Conservation (phyloP, 2,797 vertebrate genomes). For the Podarcis siculus region DNA sequence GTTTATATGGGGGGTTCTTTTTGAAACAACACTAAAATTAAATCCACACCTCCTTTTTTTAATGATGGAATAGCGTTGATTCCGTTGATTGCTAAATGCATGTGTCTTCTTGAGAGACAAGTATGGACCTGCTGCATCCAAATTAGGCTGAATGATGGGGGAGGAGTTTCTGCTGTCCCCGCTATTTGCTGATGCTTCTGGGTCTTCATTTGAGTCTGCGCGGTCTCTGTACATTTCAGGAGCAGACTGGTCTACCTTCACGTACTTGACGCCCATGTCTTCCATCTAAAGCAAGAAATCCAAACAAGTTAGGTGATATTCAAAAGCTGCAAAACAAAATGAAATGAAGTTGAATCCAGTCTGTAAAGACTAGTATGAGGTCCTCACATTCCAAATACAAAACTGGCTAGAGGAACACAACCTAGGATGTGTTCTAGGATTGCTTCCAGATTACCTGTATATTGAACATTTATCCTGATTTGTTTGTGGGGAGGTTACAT, state of each 20-base stretch:
- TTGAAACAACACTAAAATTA: neutral
- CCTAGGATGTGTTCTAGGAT: neutral
- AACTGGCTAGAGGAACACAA: neutral
- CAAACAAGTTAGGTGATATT: slow-evolving; percentile 21
- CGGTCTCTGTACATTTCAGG: slow-evolving; percentile 74
- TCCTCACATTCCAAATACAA: neutral
- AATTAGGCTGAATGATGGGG: slow-evolving; percentile 61
- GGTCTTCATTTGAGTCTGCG: slow-evolving; percentile 60
- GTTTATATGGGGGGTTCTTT: neutral
- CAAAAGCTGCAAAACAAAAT: slow-evolving; percentile 23
- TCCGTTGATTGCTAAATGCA: slow-evolving; percentile 68
- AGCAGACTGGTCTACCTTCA: slow-evolving; percentile 72
- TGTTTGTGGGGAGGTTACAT: no score
- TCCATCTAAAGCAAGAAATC: slow-evolving; percentile 70
- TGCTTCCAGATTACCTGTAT: no score
- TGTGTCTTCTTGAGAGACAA: slow-evolving; percentile 68
- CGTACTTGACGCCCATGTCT: slow-evolving; percentile 70
- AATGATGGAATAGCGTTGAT: slow-evolving; percentile 73
- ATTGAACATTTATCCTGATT: no score
- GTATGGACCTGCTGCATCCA: slow-evolving; percentile 68
- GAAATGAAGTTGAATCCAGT: neutral
- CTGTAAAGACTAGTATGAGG: neutral
- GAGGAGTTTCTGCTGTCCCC: slow-evolving; percentile 17
- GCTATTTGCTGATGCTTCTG: slow-evolving; percentile 14
- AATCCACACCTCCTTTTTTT: slow-evolving; percentile 87